Base-by-base conservation (phyloP, 23 tunicate genomes). In the Styela plicata region DNA sequence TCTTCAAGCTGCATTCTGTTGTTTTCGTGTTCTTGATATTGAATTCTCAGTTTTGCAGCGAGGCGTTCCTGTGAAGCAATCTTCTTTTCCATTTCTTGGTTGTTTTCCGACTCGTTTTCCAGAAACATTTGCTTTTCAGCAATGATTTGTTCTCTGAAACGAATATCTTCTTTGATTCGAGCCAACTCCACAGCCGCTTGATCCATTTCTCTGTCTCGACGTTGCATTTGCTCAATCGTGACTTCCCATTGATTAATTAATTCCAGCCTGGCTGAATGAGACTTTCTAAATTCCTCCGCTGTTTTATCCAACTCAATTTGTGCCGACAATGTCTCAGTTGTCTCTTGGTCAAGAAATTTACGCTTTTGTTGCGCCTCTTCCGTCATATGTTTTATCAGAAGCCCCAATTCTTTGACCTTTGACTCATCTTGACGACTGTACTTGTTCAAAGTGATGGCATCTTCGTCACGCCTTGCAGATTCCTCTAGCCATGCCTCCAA, bases 401-500 rank as follows among this genome's bases (percentile, higher is more conserved):
- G 65, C 2, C 83, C 69, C 3, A 96, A 69, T 33, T 89, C 94
- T 74, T 96, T 96, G 16, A 87, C 33, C 69, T 96, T 96, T 34
- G 99, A 96, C 31, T 96, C 83, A 75, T 96, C 99, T 69, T 87
- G 94, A 31, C 93, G 84, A 63, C 94, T 74, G 85, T 88, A 96
- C 84, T 91, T 96, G 69, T 91, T 79, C 16, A 96, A 73, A 3
- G 96, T 87, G 2, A 96, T 74, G 0, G 99, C 97, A 69, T 96
- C 99, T 82, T 96, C 99, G 65, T 96, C 99, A 63, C 99, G 85
- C 63, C 99, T 63, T 0, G 99, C 99, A 1, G 99, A 96, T 33
- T 96, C 99, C 69, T 96, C 99, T 26, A 96, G 73, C 99, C 99
- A 96, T 5, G 99, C 99, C 85, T 96, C 99, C 36, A 96, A 74